A percentile compares a stretch with the other conserved stretches of the same genome.
Conservation (phyloP, 1,140 invertebrate genomes). For the Drosophila simulans region DNA sequence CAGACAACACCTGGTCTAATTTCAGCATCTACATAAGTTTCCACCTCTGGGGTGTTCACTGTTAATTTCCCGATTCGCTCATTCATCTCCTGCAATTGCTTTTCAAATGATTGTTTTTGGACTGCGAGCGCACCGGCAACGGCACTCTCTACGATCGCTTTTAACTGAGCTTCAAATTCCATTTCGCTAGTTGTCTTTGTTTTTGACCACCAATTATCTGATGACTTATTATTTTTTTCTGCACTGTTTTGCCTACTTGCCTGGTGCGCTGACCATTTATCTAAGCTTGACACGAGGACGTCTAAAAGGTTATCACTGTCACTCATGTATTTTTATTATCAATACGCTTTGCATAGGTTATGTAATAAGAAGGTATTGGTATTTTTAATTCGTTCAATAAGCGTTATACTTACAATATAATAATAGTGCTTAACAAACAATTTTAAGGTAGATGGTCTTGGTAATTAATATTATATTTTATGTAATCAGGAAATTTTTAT, state of each 20-base stretch:
- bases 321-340: slow-evolving; percentile 7
- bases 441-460: no score
- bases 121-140: background rate
- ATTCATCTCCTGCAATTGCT: slow-evolving; percentile 5
- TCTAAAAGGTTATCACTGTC: slow-evolving; percentile 1
- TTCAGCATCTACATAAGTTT: slow-evolving; percentile 10
- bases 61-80: background rate
- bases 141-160: slow-evolving; percentile 8
- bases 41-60: slow-evolving; percentile 7
- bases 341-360: background rate
- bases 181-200: no score
- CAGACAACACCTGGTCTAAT: slow-evolving; percentile 10
- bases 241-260: no score
- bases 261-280: background rate
- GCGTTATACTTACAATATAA: no score
- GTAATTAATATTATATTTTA: no score
- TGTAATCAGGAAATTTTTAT: no score
- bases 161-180: slow-evolving; percentile 1
- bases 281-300: slow-evolving; percentile 6
- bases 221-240: no score
- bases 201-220: no score
- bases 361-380: no score
- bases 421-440: no score
- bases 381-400: no score
- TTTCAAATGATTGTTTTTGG: slow-evolving; percentile 20